Conservation (phyloP, 2,888 invertebrate genomes). For the Petrophora chlorosata region DNA sequence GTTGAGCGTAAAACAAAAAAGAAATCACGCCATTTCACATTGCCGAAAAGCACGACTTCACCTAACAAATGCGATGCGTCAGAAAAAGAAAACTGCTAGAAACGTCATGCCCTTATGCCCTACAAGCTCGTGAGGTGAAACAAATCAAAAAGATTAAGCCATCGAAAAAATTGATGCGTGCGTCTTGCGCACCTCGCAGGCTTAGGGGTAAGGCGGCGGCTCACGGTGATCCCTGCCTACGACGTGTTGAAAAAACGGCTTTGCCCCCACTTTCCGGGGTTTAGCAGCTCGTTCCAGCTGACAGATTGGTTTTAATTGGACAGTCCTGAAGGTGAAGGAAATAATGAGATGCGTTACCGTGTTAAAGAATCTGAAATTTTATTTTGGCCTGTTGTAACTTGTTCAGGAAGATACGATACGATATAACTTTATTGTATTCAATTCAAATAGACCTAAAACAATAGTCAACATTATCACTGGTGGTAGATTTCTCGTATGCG, state of each 20-base stretch:
- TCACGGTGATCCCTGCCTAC: conserved; percentile 27
- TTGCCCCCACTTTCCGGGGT: conserved; percentile 25
- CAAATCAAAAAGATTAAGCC: conserved; percentile 59
- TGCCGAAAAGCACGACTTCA: conserved; percentile 12
- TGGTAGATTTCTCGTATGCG: no score
- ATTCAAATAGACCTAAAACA: no score
- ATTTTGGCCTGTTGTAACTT: no score
- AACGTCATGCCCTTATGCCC: neutral
- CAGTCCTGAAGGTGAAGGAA: no score
- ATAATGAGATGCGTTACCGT: no score
- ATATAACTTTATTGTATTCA: no score
- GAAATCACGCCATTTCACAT: neutral
- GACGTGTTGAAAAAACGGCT: conserved; percentile 38
- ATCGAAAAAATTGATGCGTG: conserved; percentile 71
- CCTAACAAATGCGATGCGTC: conserved; percentile 15
- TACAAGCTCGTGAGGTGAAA: conserved; percentile 38
- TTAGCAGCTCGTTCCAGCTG: conserved; percentile 28
- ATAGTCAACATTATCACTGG: no score
- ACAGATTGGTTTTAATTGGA: conserved; percentile 35
- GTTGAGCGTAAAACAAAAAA: neutral
- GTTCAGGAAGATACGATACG: no score
- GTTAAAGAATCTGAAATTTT: no score
- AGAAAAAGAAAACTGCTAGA: conserved; percentile 12
- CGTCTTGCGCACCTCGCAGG: conserved; percentile 51
- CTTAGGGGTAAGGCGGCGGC: conserved; percentile 47